A percentile compares a stretch with the other conserved stretches of the same genome.
Evolutionary conservation across 2,888 invertebrate genomes (phyloP).

Genomic region (Tineola bisselliella): DNA sequence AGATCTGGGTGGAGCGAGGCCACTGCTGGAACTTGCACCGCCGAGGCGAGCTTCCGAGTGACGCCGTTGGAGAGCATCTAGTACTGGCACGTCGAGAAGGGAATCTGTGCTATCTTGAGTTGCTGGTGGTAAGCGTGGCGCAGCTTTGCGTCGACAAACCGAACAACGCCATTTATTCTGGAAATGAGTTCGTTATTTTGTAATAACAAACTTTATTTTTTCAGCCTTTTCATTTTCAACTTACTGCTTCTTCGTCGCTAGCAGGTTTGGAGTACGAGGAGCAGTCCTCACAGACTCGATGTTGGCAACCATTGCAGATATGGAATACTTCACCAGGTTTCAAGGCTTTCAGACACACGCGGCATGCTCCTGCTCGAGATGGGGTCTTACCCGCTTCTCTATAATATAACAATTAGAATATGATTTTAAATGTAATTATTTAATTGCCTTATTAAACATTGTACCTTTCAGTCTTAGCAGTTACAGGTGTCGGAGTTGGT

Average conservation of each 20-base stretch:
- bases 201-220: too few species aligned
- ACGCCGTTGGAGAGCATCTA: conserved; percentile 80
- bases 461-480: conserved; percentile 62
- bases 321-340: conserved; percentile 89
- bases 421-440: neutral
- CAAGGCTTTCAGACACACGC: conserved; percentile 88
- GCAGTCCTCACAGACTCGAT: conserved; percentile 92
- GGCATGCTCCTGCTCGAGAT: conserved; percentile 79
- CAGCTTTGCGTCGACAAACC: conserved; percentile 85
- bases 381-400: conserved; percentile 78
- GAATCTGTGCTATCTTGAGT: conserved; percentile 88
- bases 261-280: conserved; percentile 89
- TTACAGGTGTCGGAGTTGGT: conserved; percentile 39
- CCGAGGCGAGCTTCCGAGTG: conserved; percentile 77
- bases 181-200: neutral
- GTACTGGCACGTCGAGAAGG: conserved; percentile 79
- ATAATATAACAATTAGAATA: conserved; percentile 17
- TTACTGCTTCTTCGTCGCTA: conserved; percentile 84
- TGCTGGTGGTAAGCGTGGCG: conserved; percentile 77
- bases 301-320: conserved; percentile 89
- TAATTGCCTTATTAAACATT: too few species aligned
- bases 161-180: conserved; percentile 89
- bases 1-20: conserved; percentile 84
- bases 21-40: conserved; percentile 62
- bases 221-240: conserved; percentile 19